These are phyloP conservation scores for Alethe diademata DNA, from an alignment of 2,113 vertebrate species.

Conservation along the genomic window DNA sequence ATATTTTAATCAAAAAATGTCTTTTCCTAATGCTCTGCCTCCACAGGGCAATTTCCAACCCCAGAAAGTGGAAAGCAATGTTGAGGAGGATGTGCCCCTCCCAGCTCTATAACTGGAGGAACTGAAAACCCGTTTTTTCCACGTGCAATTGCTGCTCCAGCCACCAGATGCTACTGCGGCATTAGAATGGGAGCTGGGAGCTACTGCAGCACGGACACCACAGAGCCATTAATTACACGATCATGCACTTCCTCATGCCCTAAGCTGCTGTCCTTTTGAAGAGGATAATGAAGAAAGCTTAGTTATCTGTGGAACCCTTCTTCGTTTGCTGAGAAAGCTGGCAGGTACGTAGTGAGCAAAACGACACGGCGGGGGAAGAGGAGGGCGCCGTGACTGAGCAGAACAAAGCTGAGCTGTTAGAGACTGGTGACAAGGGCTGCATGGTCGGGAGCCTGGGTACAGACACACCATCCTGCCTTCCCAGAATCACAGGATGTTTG, in stretches of 20 bases:
- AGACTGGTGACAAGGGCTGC: neutral
- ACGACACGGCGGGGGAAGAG: neutral
- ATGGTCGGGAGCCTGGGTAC: neutral
- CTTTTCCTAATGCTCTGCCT: neutral
- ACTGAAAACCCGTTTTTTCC: neutral
- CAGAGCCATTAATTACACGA: neutral
- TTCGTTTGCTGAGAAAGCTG: neutral
- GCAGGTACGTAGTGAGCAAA: neutral
- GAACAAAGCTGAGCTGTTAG: neutral
- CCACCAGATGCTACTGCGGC: slow-evolving; percentile 59
- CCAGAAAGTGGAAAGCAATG: neutral
- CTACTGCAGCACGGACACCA: neutral
- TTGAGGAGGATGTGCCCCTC: neutral
- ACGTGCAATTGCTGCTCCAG: neutral
- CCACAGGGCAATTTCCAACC: neutral
- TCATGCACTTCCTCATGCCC: neutral
- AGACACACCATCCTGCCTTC: neutral
- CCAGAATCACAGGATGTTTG: neutral
- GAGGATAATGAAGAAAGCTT: neutral
- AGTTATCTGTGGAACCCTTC: neutral
- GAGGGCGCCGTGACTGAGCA: neutral
- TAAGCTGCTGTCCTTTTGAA: neutral
- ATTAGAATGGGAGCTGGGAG: neutral
- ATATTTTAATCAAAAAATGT: accelerated
- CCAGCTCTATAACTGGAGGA: neutral